phyloP scores from a whole-genome alignment of 2,797 vertebrate genomes.

The Cyclopterus lumpus region DNA sequence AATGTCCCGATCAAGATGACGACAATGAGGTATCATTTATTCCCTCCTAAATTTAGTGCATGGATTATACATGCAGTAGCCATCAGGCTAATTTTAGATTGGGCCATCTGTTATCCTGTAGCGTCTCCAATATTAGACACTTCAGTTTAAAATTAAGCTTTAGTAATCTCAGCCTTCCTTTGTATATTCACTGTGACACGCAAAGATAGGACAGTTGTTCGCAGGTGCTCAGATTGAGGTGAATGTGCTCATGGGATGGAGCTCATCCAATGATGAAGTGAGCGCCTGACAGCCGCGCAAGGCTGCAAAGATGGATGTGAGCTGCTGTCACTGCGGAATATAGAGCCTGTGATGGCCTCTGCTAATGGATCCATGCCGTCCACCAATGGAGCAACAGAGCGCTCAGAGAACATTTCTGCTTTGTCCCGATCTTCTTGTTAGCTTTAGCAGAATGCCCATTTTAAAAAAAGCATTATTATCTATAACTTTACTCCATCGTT shows the following conservation, averaged over 20 bases:
- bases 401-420: not conserved
- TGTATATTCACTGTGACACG: slow-evolving; percentile 6
- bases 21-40: slow-evolving; percentile 40
- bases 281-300: slow-evolving; percentile 41
- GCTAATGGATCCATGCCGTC: slow-evolving; percentile 35
- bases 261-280: slow-evolving; percentile 45
- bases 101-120: slow-evolving; percentile 56
- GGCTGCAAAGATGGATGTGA: slow-evolving; percentile 59
- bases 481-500: not conserved
- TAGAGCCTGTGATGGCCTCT: slow-evolving; percentile 36
- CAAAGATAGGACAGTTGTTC: slow-evolving; percentile 16
- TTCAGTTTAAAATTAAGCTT: slow-evolving; percentile 28
- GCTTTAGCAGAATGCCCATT: not conserved
- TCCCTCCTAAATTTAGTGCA: slow-evolving; percentile 51
- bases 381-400: slow-evolving; percentile 3
- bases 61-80: slow-evolving; percentile 33
- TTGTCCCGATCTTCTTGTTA: not conserved
- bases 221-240: slow-evolving; percentile 11
- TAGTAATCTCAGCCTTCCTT: slow-evolving; percentile 4
- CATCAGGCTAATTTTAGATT: slow-evolving; percentile 50
- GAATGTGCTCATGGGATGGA: slow-evolving; percentile 28
- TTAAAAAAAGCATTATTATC: not conserved
- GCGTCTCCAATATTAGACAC: slow-evolving; percentile 26
- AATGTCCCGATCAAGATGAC: slow-evolving; percentile 6
- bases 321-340: slow-evolving; percentile 61